Evolutionary conservation across 2,797 vertebrate species (phyloP).

Genomic region (Hoplostethus mediterraneus): DNA sequence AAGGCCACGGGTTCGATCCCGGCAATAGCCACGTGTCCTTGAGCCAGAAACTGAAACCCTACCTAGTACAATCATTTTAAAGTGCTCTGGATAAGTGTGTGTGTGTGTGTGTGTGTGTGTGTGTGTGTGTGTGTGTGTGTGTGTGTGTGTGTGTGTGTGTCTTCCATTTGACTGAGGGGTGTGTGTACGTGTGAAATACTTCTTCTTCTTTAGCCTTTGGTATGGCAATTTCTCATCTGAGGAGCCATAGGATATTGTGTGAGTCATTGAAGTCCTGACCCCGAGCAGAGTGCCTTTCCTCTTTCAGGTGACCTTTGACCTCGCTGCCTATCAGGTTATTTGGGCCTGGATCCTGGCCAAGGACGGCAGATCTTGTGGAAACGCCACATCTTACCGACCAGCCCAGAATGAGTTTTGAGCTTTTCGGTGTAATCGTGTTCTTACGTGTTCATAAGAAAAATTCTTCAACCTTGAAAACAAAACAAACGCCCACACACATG

Average conservation of each 20-base stretch:
- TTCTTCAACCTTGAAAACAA: too few species aligned
- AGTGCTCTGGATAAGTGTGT: not conserved
- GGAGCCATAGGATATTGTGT: conserved; percentile 38
- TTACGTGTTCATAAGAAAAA: too few species aligned
- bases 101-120: conserved; percentile 17
- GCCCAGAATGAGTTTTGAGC: not conserved
- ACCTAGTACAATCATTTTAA: too few species aligned
- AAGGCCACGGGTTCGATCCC: not conserved
- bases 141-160: conserved; percentile 12
- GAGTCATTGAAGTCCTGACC: conserved; percentile 45
- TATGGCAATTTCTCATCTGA: conserved; percentile 40
- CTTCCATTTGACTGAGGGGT: conserved; percentile 1
- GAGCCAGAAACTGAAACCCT: too few species aligned
- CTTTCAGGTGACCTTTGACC: conserved; percentile 65
- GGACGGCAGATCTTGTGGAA: conserved; percentile 24
- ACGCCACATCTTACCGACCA: conserved; percentile 25
- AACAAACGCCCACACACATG: too few species aligned
- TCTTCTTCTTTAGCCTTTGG: not conserved
- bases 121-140: conserved; percentile 7
- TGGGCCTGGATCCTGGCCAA: not conserved
- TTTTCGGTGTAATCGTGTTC: too few species aligned
- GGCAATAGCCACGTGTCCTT: not conserved
- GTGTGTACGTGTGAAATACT: conserved; percentile 2
- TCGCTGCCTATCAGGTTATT: conserved; percentile 49
- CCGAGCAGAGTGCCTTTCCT: conserved; percentile 55